Conservation (phyloP, 2,888 invertebrate species). For the Amblyjoppa fuscipennis region DNA sequence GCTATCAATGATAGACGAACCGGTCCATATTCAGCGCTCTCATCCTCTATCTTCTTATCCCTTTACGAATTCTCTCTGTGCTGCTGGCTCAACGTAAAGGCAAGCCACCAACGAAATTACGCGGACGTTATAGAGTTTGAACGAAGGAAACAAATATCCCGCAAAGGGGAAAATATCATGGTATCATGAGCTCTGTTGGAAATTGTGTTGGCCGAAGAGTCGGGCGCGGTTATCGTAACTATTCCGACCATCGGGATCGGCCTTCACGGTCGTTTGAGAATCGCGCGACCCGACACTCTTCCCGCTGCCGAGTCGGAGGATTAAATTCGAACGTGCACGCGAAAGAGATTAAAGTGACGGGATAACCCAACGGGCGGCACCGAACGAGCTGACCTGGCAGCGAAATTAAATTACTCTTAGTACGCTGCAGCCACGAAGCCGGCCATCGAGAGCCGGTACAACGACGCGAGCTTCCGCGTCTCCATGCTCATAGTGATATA, state of each 20-base stretch:
- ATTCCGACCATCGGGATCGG: conserved; percentile 14
- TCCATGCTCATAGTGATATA: neutral
- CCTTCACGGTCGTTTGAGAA: conserved; percentile 9
- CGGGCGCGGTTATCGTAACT: conserved; percentile 33
- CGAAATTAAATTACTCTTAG: conserved; percentile 53
- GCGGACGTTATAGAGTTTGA: neutral
- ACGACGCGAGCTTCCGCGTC: neutral
- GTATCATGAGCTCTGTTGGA: neutral
- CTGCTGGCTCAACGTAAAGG: neutral
- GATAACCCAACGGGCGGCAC: conserved; percentile 20
- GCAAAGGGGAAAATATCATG: neutral
- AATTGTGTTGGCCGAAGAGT: conserved; percentile 39
- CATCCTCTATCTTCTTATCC: neutral
- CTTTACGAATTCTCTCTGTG: conserved; percentile 3
- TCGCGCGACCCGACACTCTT: neutral
- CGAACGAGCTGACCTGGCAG: conserved; percentile 38
- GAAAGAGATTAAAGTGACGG: conserved; percentile 49
- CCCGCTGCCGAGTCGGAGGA: conserved; percentile 9
- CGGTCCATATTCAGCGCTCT: neutral
- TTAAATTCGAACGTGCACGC: conserved; percentile 44
- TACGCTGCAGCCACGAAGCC: neutral
- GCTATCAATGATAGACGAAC: neutral
- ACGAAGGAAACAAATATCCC: neutral
- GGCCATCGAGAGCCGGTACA: neutral
- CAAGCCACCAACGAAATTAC: neutral